Percentiles rank a stretch among this genome's conserved stretches.
phyloP scores from a whole-genome alignment of 2,888 invertebrate genomes.

The Drosophila testacea region DNA sequence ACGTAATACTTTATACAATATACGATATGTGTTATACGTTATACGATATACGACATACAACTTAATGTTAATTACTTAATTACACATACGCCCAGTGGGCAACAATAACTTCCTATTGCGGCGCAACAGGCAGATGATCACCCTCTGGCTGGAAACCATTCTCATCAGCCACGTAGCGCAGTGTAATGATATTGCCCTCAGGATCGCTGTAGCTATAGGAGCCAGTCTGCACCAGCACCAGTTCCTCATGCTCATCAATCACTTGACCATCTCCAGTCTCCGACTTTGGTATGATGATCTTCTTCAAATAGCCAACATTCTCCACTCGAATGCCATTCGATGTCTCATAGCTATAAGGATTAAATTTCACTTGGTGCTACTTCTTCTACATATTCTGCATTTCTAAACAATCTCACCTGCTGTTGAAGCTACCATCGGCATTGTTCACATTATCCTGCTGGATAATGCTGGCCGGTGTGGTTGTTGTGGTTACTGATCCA shows the following conservation, averaged over 20 bases:
- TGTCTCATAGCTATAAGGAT: slow-evolving; percentile 88
- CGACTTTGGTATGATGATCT: slow-evolving; percentile 85
- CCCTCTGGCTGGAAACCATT: slow-evolving; percentile 90
- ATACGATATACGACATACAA: slow-evolving; percentile 31
- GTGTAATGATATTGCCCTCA: slow-evolving; percentile 88
- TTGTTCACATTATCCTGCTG: slow-evolving; percentile 85
- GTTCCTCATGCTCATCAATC: slow-evolving; percentile 87
- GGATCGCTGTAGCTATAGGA: slow-evolving; percentile 90
- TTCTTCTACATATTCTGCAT: background rate
- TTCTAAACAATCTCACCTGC: slow-evolving; percentile 81
- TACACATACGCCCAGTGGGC: slow-evolving; percentile 31
- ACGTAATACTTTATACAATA: slow-evolving; percentile 68
- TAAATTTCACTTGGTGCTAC: background rate
- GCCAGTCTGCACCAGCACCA: slow-evolving; percentile 88
- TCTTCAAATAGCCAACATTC: slow-evolving; percentile 90
- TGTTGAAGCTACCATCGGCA: slow-evolving; percentile 86
- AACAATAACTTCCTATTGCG: slow-evolving; percentile 68
- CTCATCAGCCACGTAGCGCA: slow-evolving; percentile 90
- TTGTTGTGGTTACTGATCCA: slow-evolving; percentile 63
- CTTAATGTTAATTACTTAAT: slow-evolving; percentile 56
- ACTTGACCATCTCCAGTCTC: slow-evolving; percentile 85
- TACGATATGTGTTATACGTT: slow-evolving; percentile 29
- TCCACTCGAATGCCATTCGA: slow-evolving; percentile 92
- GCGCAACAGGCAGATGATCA: slow-evolving; percentile 88
- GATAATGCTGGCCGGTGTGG: slow-evolving; percentile 86